Percentiles rank a stretch among this genome's conserved stretches.
Evolutionary conservation across 2,797 vertebrate species (phyloP).

Genomic region (Nyctibius grandis): DNA sequence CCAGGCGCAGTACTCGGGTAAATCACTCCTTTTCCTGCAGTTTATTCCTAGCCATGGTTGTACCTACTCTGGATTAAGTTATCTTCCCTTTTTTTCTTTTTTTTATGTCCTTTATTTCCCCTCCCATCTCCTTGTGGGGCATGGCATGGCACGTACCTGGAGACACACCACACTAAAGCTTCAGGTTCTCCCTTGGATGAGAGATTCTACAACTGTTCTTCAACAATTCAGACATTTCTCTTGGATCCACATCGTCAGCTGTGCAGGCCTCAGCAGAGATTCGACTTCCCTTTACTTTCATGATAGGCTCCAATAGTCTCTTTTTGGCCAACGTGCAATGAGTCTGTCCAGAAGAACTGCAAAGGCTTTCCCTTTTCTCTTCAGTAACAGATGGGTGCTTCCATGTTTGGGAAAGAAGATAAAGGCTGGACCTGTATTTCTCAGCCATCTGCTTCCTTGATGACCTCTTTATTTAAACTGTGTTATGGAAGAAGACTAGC

Average conservation of each 20-base stretch:
- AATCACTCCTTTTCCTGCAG: not conserved
- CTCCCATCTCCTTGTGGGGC: not conserved
- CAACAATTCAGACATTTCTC: not conserved
- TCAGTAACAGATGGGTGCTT: not conserved
- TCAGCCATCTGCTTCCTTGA: not conserved
- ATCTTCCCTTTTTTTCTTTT: not conserved
- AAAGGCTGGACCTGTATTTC: constrained; percentile 1
- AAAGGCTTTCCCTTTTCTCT: not conserved
- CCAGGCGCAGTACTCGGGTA: not conserved
- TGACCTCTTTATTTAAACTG: not conserved
- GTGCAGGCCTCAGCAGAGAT: not conserved
- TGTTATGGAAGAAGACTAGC: not conserved
- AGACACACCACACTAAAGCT: not conserved
- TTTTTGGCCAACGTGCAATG: not conserved
- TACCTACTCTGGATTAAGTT: not conserved
- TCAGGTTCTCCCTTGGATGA: not conserved
- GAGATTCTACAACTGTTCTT: not conserved
- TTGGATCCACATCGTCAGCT: not conserved
- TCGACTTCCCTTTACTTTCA: not conserved
- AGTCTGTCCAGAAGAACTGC: not conserved
- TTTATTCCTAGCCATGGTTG: not conserved
- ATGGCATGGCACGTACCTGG: fast-evolving
- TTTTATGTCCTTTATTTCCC: not conserved
- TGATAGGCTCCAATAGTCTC: not conserved
- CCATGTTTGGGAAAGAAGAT: not conserved